phyloP scores from a whole-genome alignment of 2,797 vertebrate species.

The Acropternis orthonyx region DNA sequence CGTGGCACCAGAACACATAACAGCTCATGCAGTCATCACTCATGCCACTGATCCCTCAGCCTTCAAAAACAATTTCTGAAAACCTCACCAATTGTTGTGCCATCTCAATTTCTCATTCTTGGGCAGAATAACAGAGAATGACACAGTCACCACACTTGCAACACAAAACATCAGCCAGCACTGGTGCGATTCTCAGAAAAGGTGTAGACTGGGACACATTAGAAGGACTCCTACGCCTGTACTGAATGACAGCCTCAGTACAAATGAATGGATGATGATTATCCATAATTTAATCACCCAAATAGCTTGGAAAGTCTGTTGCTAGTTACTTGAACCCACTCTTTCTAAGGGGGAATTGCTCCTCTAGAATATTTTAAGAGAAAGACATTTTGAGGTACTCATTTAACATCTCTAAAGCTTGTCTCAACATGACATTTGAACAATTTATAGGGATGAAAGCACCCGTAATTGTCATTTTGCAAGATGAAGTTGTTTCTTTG shows the following conservation, averaged over 20 bases:
- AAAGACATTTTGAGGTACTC: background rate
- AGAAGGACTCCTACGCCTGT: background rate
- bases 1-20: background rate
- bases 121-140: background rate
- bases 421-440: background rate
- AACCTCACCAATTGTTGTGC: background rate
- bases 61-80: background rate
- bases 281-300: background rate
- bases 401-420: background rate
- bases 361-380: background rate
- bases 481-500: constrained; percentile 3
- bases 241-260: background rate
- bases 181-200: background rate
- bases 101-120: background rate
- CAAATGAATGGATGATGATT: background rate
- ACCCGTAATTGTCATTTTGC: background rate
- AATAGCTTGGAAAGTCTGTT: background rate
- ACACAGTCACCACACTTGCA: background rate
- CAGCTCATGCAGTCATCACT: background rate
- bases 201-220: accelerated
- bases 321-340: background rate
- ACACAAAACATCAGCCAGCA: background rate
- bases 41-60: background rate
- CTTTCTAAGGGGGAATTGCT: background rate
- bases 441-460: background rate